Conservation (phyloP, 1,140 invertebrate genomes). For the Bombus superbus region DNA sequence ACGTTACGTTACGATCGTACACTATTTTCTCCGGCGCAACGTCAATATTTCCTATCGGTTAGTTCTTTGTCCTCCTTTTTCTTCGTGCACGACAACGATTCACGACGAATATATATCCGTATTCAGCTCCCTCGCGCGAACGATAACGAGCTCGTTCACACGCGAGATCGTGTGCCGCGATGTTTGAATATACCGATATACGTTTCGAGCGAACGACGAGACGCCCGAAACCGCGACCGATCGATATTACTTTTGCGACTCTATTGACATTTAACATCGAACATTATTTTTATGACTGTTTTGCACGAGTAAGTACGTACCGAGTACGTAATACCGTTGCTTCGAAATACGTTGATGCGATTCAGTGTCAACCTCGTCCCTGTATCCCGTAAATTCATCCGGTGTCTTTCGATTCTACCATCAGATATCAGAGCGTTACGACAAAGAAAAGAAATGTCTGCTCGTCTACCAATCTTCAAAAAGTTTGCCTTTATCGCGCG, state of each 20-base stretch:
- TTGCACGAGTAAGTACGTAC: slow-evolving; percentile 42
- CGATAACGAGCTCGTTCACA: slow-evolving; percentile 9
- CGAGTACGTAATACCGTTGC: slow-evolving; percentile 37
- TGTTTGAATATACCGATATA: neutral
- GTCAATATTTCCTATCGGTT: neutral
- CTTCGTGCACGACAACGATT: slow-evolving; percentile 22
- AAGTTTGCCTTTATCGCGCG: neutral
- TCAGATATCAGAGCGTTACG: neutral
- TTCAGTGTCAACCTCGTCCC: neutral
- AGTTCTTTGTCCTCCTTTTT: neutral
- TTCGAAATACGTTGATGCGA: slow-evolving; percentile 27
- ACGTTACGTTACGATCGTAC: too few relatives aligned
- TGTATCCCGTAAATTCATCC: slow-evolving; percentile 17
- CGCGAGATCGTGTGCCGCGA: slow-evolving; percentile 11
- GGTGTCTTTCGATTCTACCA: slow-evolving; percentile 13
- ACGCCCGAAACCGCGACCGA: slow-evolving; percentile 19
- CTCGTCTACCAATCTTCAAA: neutral
- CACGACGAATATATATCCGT: slow-evolving; percentile 12
- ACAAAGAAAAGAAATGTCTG: neutral
- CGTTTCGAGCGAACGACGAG: slow-evolving; percentile 11
- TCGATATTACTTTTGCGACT: slow-evolving; percentile 37
- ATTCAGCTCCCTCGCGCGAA: slow-evolving; percentile 6
- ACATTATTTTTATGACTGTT: slow-evolving; percentile 59
- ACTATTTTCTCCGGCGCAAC: neutral
- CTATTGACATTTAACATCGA: slow-evolving; percentile 52